Percentiles rank a stretch among this genome's conserved stretches.
Conservation (phyloP, 2,888 invertebrate genomes). For the Drosophila suboccidentalis region DNA sequence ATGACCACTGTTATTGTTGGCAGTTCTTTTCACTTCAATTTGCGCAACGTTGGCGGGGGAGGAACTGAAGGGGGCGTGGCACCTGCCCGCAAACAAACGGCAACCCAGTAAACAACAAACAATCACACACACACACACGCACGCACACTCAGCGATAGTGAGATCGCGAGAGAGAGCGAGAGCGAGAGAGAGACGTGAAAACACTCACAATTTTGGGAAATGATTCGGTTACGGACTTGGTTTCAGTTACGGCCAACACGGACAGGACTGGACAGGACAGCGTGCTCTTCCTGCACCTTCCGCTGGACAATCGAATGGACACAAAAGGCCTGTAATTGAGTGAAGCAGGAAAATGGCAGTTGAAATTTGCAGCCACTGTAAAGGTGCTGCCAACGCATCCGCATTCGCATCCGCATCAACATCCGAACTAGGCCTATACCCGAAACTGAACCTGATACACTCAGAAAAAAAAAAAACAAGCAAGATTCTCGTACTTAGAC, state of each 20-base stretch:
- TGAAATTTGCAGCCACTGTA: slow-evolving; percentile 53
- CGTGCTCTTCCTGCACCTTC: slow-evolving; percentile 33
- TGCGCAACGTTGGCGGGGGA: neutral
- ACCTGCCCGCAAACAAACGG: slow-evolving; percentile 54
- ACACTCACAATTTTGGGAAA: slow-evolving; percentile 54
- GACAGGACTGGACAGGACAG: neutral
- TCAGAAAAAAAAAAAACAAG: no score
- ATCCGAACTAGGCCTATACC: neutral
- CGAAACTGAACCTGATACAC: no score
- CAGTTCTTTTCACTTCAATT: slow-evolving; percentile 40
- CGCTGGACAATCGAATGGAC: slow-evolving; percentile 50
- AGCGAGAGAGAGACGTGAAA: slow-evolving; percentile 2
- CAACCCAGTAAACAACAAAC: slow-evolving; percentile 47
- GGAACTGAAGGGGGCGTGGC: slow-evolving; percentile 7
- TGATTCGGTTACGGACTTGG: slow-evolving; percentile 70
- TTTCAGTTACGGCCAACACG: slow-evolving; percentile 63
- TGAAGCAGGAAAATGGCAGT: slow-evolving; percentile 61
- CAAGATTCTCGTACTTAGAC: no score
- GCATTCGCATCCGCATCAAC: slow-evolving; percentile 16
- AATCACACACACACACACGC: slow-evolving; percentile 21
- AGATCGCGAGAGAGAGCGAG: neutral
- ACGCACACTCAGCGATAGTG: neutral
- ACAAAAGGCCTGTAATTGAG: slow-evolving; percentile 78
- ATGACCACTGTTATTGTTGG: slow-evolving; percentile 54
- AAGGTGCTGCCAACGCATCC: slow-evolving; percentile 50